Evolutionary conservation across 37 sponge, comb jelly and placozoan genomes (phyloP).

Genomic region (Aphrocallistes beatrix): DNA sequence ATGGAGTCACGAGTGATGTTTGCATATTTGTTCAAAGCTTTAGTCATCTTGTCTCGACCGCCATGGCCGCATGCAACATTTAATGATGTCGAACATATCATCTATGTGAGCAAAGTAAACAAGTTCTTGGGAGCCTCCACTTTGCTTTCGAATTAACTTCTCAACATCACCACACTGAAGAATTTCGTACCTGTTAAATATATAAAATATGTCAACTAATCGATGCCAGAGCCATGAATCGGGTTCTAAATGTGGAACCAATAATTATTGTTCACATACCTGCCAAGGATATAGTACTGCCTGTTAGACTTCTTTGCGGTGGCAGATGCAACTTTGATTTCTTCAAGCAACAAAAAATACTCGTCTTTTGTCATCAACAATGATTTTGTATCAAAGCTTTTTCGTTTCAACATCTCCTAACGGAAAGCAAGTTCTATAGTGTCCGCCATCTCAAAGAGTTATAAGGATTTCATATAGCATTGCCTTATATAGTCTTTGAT

Average conservation of each 20-base stretch:
- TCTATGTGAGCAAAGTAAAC: slow-evolving; percentile 16
- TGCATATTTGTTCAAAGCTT: too few relatives aligned
- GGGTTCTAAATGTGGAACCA: slow-evolving; percentile 16
- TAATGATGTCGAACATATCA: slow-evolving; percentile 10
- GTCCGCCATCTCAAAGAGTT: slow-evolving; percentile 17
- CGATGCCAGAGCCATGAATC: slow-evolving; percentile 14
- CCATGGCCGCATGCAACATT: not conserved
- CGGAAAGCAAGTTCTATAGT: slow-evolving; percentile 1
- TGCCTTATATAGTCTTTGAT: slow-evolving; percentile 9
- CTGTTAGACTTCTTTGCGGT: slow-evolving; percentile 9
- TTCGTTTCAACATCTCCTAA: slow-evolving; percentile 16
- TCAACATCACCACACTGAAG: slow-evolving; percentile 17
- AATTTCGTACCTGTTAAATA: slow-evolving; percentile 12
- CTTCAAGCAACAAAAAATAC: slow-evolving; percentile 19
- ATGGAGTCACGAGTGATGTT: too few relatives aligned
- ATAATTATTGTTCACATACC: slow-evolving; percentile 18
- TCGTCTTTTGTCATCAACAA: slow-evolving; percentile 18
- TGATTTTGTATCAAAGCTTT: slow-evolving; percentile 6
- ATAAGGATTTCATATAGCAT: slow-evolving; percentile 4
- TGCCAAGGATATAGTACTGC: slow-evolving; percentile 17
- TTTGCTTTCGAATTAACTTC: slow-evolving; percentile 17
- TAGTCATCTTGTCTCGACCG: too few relatives aligned
- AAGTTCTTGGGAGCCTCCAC: slow-evolving; percentile 15
- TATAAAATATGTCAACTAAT: slow-evolving; percentile 17
- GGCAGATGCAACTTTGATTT: slow-evolving; percentile 1